phyloP scores from a whole-genome alignment of 2,888 invertebrate species.

The Epirrhoe tristata region DNA sequence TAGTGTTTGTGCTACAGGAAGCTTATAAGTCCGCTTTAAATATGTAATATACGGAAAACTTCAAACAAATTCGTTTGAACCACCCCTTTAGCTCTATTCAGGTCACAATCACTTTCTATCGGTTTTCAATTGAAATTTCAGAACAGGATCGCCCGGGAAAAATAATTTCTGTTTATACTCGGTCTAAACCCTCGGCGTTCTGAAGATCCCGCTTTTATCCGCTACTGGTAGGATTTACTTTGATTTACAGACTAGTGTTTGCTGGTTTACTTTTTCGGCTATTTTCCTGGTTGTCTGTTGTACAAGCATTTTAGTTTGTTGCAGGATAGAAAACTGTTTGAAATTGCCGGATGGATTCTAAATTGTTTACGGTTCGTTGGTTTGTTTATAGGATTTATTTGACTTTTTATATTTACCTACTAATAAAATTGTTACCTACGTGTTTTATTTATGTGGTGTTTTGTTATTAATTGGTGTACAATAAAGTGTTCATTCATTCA shows the following conservation, averaged over 20 bases:
- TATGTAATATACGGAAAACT: no score
- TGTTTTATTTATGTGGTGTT: no score
- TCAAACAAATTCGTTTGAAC: constrained; percentile 3
- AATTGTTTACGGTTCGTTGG: neutral
- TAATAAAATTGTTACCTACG: no score
- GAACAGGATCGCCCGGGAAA: constrained; percentile 35
- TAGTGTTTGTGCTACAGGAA: no score
- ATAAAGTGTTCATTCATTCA: no score
- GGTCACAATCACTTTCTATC: constrained; percentile 15
- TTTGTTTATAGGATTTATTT: neutral
- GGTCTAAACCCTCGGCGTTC: constrained; percentile 57
- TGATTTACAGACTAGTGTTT: constrained; percentile 60
- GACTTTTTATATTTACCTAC: no score
- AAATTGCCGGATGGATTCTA: constrained; percentile 1
- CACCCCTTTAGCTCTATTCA: constrained; percentile 6
- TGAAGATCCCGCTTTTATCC: constrained; percentile 55
- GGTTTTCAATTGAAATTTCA: constrained; percentile 27
- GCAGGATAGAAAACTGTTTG: neutral
- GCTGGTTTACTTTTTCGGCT: constrained; percentile 41
- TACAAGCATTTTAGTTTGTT: constrained; percentile 9
- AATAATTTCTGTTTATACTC: constrained; percentile 57
- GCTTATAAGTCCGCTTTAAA: no score
- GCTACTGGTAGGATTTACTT: constrained; percentile 57
- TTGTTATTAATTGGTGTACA: no score
- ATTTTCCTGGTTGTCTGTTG: constrained; percentile 11